phyloP scores from a whole-genome alignment of 2,113 vertebrate genomes.

The Toxotes chatareus region DNA sequence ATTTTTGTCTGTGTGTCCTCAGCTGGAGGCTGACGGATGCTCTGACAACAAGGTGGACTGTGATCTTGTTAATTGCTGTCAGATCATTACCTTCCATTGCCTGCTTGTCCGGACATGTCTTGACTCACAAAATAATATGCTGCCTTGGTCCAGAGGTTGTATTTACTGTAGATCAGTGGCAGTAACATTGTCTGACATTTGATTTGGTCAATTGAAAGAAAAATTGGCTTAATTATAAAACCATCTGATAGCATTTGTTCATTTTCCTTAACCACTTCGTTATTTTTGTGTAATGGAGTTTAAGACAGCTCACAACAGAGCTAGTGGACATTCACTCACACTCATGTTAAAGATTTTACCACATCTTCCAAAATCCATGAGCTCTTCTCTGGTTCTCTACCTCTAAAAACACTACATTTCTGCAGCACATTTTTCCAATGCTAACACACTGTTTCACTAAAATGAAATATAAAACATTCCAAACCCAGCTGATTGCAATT shows the following conservation, averaged over 20 bases:
- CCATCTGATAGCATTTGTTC: constrained; percentile 9
- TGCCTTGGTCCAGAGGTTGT: neutral
- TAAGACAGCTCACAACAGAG: no score
- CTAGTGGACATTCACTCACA: no score
- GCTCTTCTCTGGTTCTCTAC: no score
- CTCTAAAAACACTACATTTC: no score
- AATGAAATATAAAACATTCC: neutral
- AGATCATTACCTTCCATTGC: neutral
- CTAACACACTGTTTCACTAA: neutral
- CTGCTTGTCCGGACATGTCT: neutral
- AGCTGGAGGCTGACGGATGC: constrained; percentile 19
- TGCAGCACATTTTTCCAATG: no score
- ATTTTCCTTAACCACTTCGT: neutral
- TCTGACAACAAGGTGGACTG: constrained; percentile 31
- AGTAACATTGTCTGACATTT: neutral
- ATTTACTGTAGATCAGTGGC: neutral
- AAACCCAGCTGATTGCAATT: neutral
- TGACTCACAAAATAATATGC: neutral
- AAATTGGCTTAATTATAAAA: constrained; percentile 9
- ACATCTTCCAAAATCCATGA: no score
- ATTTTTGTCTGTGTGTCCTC: constrained; percentile 31
- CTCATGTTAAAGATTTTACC: no score
- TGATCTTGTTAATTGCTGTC: constrained; percentile 27
- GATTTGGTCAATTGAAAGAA: neutral
- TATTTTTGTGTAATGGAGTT: no score